Conservation (phyloP, 2,888 invertebrate genomes). For the Catocala sponsa region DNA sequence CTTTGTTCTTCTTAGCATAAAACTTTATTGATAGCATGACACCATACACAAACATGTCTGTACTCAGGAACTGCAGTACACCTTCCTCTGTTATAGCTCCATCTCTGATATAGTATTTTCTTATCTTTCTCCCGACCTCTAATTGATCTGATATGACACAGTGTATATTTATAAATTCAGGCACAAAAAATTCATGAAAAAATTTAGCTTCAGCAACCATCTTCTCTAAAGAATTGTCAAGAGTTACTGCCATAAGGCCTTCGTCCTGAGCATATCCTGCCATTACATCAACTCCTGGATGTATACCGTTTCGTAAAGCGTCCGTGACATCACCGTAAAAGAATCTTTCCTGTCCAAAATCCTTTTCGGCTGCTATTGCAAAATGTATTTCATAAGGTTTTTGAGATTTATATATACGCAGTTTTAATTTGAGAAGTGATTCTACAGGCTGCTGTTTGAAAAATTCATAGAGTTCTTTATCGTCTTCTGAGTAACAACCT, state of each 20-base stretch:
- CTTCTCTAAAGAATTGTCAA: constrained; percentile 36
- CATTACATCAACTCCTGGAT: constrained; percentile 89
- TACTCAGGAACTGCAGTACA: constrained; percentile 51
- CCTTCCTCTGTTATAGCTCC: constrained; percentile 50
- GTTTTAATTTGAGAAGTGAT: constrained; percentile 47
- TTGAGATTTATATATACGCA: constrained; percentile 49
- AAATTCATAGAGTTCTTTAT: constrained; percentile 65
- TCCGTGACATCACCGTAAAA: constrained; percentile 66
- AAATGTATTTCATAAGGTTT: constrained; percentile 54
- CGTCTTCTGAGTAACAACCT: constrained; percentile 66
- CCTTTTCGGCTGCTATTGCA: constrained; percentile 60
- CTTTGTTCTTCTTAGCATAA: constrained; percentile 53
- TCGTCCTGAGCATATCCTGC: constrained; percentile 91
- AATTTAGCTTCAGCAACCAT: constrained; percentile 54
- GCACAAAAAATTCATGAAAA: constrained; percentile 63
- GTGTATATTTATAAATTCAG: constrained; percentile 53
- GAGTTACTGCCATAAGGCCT: constrained; percentile 73
- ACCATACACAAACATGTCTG: constrained; percentile 57
- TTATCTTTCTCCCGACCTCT: constrained; percentile 59
- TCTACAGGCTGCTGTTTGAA: constrained; percentile 63
- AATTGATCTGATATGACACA: constrained; percentile 58
- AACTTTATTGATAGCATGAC: constrained; percentile 56
- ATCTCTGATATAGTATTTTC: constrained; percentile 60
- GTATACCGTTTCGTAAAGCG: constrained; percentile 76
- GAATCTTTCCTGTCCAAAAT: constrained; percentile 67